Percentiles rank a stretch among this genome's conserved stretches.
phyloP scores from a whole-genome alignment of 2,113 vertebrate species.

The Pampusana beccarii region DNA sequence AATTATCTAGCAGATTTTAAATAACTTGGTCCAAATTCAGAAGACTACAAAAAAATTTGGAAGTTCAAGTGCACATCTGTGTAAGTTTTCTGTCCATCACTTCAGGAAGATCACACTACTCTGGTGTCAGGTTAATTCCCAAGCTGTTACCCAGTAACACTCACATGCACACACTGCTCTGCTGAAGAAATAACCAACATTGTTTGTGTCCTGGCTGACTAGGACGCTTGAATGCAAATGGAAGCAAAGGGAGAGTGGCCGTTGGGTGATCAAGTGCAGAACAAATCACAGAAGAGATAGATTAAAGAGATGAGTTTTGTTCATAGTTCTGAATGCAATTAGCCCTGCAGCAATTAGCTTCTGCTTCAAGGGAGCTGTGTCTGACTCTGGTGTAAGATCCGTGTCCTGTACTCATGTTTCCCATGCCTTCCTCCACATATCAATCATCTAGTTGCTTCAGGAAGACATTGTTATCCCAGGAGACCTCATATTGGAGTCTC shows the following conservation, averaged over 20 bases:
- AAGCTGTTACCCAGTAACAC: neutral
- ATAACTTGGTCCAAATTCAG: neutral
- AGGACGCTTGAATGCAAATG: neutral
- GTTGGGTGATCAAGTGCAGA: neutral
- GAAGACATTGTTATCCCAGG: neutral
- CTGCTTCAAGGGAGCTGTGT: neutral
- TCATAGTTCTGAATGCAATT: neutral
- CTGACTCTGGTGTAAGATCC: neutral
- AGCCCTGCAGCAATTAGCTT: neutral
- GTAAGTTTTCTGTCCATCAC: neutral
- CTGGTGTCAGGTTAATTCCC: neutral
- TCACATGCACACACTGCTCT: neutral
- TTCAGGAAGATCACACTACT: neutral
- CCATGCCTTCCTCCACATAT: accelerated
- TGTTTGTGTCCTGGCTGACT: neutral
- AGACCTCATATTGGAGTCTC: neutral
- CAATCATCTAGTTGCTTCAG: neutral
- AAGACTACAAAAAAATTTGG: neutral
- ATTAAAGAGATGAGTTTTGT: neutral
- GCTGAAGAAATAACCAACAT: neutral
- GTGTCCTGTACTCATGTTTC: neutral
- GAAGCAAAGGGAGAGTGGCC: neutral
- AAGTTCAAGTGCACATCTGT: neutral
- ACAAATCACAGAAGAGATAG: neutral
- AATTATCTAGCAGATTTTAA: neutral